A percentile compares a stretch with the other conserved stretches of the same genome.
Evolutionary conservation across 2,797 vertebrate genomes (phyloP).

Genomic region (Okamejei kenojei): DNA sequence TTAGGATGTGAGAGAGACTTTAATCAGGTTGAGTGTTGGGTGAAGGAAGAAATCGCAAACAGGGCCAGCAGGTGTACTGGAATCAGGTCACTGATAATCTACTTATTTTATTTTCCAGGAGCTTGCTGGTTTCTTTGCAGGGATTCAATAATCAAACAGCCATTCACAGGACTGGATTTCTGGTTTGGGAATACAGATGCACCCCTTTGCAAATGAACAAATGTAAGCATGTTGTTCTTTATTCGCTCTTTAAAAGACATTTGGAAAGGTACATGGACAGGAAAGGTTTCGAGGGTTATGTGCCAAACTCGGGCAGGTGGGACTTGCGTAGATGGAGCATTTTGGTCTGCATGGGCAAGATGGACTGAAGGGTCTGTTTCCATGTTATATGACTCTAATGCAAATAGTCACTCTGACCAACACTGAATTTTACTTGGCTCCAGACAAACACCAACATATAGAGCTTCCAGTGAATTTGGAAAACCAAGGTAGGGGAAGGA

Average conservation of each 20-base stretch:
- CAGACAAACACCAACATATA: background rate
- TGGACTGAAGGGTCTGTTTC: no score
- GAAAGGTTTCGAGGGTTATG: no score
- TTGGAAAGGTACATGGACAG: no score
- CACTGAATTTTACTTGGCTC: background rate
- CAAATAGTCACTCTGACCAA: background rate
- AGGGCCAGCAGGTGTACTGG: no score
- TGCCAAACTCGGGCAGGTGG: no score
- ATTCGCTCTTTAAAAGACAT: no score
- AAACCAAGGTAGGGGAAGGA: background rate
- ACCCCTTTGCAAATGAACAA: background rate
- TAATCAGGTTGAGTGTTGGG: background rate
- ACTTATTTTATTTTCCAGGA: background rate
- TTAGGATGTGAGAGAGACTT: background rate
- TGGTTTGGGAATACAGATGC: no score
- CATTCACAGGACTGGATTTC: background rate
- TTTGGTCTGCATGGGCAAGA: no score
- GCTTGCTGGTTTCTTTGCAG: background rate
- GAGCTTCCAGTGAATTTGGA: background rate
- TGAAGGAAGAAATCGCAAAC: background rate
- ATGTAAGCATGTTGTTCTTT: background rate
- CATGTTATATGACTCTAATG: background rate
- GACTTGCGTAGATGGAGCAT: no score
- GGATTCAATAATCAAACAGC: background rate
- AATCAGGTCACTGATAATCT: no score